These are phyloP conservation scores for Palythoa grandis DNA, from an alignment of 92 coral and sea anemone genomes.

Conservation along the genomic window DNA sequence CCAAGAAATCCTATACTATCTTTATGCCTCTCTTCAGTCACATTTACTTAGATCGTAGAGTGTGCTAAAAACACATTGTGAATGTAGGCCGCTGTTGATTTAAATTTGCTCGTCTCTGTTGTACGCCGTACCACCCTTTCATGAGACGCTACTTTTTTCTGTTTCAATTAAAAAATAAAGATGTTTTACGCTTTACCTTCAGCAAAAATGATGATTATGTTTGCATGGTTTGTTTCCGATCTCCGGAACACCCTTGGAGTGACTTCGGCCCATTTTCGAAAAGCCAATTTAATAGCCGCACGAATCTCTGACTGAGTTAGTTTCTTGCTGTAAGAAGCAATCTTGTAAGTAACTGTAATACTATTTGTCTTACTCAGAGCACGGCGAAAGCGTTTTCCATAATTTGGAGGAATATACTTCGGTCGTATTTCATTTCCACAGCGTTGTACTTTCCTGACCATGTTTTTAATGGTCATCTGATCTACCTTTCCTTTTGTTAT, in stretches of 20 bases:
- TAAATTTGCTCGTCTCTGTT: too few species aligned
- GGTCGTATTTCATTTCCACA: not conserved
- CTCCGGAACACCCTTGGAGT: not conserved
- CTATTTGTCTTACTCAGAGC: not conserved
- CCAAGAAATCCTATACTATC: too few species aligned
- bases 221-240: not conserved
- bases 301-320: not conserved
- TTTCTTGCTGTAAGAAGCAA: not conserved
- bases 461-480: not conserved
- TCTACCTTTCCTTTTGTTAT: not conserved
- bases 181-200: not conserved
- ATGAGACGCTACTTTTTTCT: too few species aligned
- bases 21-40: too few species aligned
- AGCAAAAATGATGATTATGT: not conserved
- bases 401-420: not conserved
- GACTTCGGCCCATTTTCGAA: conserved; percentile 20
- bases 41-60: too few species aligned
- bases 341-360: not conserved
- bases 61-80: too few species aligned
- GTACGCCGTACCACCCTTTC: too few species aligned
- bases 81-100: too few species aligned
- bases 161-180: too few species aligned
- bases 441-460: not conserved
- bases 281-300: not conserved
- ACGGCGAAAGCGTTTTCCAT: not conserved